These are phyloP conservation scores for Calephelis virginiensis DNA, from an alignment of 1,140 invertebrate species.

Conservation along the genomic window DNA sequence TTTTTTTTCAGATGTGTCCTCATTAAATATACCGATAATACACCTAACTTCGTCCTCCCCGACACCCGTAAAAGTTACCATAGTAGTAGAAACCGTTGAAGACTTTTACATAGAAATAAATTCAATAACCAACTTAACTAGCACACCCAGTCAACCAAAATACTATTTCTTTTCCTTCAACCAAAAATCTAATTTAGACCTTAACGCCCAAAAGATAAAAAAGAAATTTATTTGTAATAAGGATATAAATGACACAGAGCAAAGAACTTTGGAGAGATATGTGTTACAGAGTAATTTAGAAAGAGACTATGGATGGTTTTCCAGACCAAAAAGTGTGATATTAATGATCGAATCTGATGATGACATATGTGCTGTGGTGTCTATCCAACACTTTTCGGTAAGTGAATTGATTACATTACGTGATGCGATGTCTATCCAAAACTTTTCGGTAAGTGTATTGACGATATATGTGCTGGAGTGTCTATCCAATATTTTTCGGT, in stretches of 20 bases:
- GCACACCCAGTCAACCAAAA: slow-evolving; percentile 75
- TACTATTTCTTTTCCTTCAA: slow-evolving; percentile 73
- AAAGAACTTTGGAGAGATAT: slow-evolving; percentile 37
- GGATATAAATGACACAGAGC: slow-evolving; percentile 35
- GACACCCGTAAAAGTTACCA: slow-evolving; percentile 71
- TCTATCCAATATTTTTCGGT: slow-evolving; percentile 87
- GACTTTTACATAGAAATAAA: slow-evolving; percentile 80
- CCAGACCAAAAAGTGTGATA: slow-evolving; percentile 79
- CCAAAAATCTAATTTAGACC: slow-evolving; percentile 45
- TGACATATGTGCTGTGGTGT: slow-evolving; percentile 84
- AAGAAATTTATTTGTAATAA: slow-evolving; percentile 52
- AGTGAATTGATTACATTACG: slow-evolving; percentile 80
- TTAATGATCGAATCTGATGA: slow-evolving; percentile 83
- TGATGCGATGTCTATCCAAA: slow-evolving; percentile 86
- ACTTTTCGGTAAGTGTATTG: slow-evolving; percentile 82
- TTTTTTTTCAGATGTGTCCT: slow-evolving; percentile 42
- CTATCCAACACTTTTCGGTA: slow-evolving; percentile 86
- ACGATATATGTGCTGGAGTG: slow-evolving; percentile 83
- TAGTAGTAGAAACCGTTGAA: slow-evolving; percentile 76
- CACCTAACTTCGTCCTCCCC: slow-evolving; percentile 81
- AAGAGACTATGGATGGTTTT: slow-evolving; percentile 46
- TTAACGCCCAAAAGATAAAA: slow-evolving; percentile 40
- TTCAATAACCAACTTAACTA: slow-evolving; percentile 50
- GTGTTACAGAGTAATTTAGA: slow-evolving; percentile 41
- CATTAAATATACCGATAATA: slow-evolving; percentile 76